These are phyloP conservation scores for Ferdinandea cuprea DNA, from an alignment of 2,888 invertebrate species.

Conservation along the genomic window DNA sequence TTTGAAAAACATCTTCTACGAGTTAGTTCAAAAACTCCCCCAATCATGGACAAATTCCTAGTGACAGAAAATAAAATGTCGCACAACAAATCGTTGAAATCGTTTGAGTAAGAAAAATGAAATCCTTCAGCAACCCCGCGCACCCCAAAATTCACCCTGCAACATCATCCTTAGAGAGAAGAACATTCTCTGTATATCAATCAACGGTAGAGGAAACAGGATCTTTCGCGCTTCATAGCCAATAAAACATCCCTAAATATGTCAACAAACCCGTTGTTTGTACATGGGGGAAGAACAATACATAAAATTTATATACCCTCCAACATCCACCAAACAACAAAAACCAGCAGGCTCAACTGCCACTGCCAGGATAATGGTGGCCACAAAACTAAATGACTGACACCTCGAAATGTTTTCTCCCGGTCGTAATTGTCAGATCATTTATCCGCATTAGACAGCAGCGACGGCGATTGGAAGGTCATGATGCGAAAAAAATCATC, in stretches of 20 bases:
- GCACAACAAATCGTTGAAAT: not conserved
- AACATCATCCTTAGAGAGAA: not conserved
- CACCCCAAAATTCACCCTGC: constrained; percentile 30
- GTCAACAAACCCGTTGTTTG: constrained; percentile 61
- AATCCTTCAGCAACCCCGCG: constrained; percentile 52
- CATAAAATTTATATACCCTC: constrained; percentile 2
- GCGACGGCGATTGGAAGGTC: constrained; percentile 64
- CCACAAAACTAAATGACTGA: constrained; percentile 72
- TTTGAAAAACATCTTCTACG: no score
- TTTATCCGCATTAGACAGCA: constrained; percentile 81
- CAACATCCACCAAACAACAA: constrained; percentile 11
- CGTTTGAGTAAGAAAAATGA: constrained; percentile 22
- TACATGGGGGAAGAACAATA: constrained; percentile 19
- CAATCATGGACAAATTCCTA: no score
- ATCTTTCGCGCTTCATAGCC: constrained; percentile 58
- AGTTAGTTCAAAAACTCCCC: no score
- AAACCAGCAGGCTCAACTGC: constrained; percentile 64
- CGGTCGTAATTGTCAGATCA: constrained; percentile 81
- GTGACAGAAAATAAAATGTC: no score
- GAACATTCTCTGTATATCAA: constrained; percentile 42
- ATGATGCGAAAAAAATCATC: constrained; percentile 74
- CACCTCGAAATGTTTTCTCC: constrained; percentile 65
- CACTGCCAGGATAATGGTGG: constrained; percentile 71
- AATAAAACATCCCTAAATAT: constrained; percentile 74
- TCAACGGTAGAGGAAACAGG: constrained; percentile 63